Evolutionary conservation across 2,888 invertebrate species (phyloP).

Genomic region (Dicyrtomina minuta): DNA sequence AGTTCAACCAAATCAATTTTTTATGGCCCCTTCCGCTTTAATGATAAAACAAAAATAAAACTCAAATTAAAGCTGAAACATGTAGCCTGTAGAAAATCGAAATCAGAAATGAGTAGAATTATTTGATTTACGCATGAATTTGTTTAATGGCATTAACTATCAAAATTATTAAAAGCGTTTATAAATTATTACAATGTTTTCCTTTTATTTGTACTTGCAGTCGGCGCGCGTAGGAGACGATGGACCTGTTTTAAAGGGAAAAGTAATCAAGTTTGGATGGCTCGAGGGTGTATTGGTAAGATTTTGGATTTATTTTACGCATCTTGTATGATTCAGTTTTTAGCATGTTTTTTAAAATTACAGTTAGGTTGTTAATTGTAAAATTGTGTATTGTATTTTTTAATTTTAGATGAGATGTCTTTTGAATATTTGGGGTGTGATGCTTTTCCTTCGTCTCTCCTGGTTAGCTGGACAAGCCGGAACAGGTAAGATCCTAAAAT

Average conservation of each 20-base stretch:
- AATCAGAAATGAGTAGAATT: too few relatives aligned
- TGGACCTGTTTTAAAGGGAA: slow-evolving; percentile 49
- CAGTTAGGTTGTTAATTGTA: not conserved
- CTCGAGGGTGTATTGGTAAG: slow-evolving; percentile 53
- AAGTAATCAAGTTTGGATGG: slow-evolving; percentile 54
- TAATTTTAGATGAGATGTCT: slow-evolving; percentile 68
- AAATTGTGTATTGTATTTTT: not conserved
- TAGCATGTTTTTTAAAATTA: too few relatives aligned
- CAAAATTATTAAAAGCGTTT: too few relatives aligned
- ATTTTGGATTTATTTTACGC: not conserved
- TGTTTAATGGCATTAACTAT: too few relatives aligned
- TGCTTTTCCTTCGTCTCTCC: slow-evolving; percentile 94
- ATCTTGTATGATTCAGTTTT: slow-evolving; percentile 10
- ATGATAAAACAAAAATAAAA: too few relatives aligned
- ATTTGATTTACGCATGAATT: too few relatives aligned
- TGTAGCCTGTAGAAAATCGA: too few relatives aligned
- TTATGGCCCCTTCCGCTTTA: too few relatives aligned
- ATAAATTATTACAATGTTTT: not conserved
- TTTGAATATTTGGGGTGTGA: slow-evolving; percentile 98
- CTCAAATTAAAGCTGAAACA: too few relatives aligned
- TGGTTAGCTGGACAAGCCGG: slow-evolving; percentile 98
- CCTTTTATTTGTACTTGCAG: slow-evolving; percentile 36
- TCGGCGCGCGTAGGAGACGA: slow-evolving; percentile 41
- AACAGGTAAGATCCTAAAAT: slow-evolving; percentile 60
- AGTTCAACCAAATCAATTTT: too few relatives aligned